A percentile compares a stretch with the other conserved stretches of the same genome.
Conservation (phyloP, 2,888 invertebrate genomes). For the Torymus texanus region DNA sequence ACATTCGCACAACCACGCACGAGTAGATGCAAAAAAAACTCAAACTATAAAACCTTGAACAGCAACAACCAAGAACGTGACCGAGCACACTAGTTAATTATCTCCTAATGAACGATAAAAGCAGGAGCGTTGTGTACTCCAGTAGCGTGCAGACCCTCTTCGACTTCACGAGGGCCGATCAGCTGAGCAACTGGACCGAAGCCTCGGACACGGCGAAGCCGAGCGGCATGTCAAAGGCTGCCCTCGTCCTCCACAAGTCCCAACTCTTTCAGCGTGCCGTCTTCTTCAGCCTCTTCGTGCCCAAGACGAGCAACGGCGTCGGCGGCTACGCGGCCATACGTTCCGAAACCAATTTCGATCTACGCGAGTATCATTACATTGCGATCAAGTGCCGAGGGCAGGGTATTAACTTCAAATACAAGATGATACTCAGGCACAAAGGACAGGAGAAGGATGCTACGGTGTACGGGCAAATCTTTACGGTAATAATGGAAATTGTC, state of each 20-base stretch:
- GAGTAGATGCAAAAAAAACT: too few species aligned
- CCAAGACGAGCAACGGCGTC: conserved; percentile 82
- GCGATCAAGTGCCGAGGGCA: conserved; percentile 79
- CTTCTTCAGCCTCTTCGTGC: conserved; percentile 81
- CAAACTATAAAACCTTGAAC: too few species aligned
- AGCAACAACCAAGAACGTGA: too few species aligned
- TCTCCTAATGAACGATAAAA: neutral
- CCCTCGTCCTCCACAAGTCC: conserved; percentile 79
- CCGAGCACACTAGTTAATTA: neutral
- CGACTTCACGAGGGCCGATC: conserved; percentile 78
- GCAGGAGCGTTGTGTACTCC: neutral
- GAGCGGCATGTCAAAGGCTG: conserved; percentile 82
- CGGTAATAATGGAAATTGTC: conserved; percentile 40
- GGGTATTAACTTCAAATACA: conserved; percentile 79
- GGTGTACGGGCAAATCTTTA: conserved; percentile 79
- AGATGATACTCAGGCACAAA: conserved; percentile 80
- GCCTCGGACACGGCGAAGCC: conserved; percentile 81
- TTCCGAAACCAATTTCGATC: conserved; percentile 76
- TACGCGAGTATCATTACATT: conserved; percentile 76
- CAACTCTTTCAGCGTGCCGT: conserved; percentile 79
- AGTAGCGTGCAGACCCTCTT: conserved; percentile 72
- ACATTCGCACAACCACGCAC: too few species aligned
- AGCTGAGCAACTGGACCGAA: conserved; percentile 79
- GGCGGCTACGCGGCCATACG: conserved; percentile 82
- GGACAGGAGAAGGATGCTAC: conserved; percentile 78